Evolutionary conservation across 2,113 vertebrate genomes (phyloP).

Genomic region (Sinocyclocheilus grahami): DNA sequence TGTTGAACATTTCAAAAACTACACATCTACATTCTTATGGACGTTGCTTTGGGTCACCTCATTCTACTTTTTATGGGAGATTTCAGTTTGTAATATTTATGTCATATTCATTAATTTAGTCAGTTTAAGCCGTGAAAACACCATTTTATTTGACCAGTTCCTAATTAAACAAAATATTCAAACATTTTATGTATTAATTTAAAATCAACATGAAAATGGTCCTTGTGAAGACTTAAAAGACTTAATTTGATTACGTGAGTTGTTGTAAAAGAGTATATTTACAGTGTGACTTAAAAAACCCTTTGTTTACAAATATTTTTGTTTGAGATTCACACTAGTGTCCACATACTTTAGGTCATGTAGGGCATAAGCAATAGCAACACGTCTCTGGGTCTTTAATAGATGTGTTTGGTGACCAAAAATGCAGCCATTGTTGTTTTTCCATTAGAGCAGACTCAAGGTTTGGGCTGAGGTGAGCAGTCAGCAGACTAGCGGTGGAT

Average conservation of each 20-base stretch:
- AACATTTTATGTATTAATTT: neutral
- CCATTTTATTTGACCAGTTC: neutral
- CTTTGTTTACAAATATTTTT: neutral
- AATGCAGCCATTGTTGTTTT: constrained; percentile 1
- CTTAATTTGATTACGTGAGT: neutral
- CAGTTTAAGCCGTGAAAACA: neutral
- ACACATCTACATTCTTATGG: neutral
- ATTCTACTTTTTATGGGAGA: neutral
- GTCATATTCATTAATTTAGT: neutral
- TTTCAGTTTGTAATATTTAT: neutral
- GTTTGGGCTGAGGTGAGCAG: constrained; percentile 7
- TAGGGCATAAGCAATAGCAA: neutral
- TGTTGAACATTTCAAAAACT: neutral
- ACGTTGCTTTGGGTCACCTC: neutral
- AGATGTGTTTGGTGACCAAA: neutral
- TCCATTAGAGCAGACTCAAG: neutral
- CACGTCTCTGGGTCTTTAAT: neutral
- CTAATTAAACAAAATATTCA: neutral
- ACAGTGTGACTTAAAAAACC: neutral
- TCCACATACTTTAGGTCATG: neutral
- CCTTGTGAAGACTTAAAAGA: neutral
- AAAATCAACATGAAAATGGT: neutral
- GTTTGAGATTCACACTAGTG: neutral
- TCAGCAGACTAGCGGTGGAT: constrained; percentile 22
- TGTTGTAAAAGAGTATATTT: neutral